Base-by-base conservation (phyloP, 64 coral and sea anemone genomes). In the Porites lutea region DNA sequence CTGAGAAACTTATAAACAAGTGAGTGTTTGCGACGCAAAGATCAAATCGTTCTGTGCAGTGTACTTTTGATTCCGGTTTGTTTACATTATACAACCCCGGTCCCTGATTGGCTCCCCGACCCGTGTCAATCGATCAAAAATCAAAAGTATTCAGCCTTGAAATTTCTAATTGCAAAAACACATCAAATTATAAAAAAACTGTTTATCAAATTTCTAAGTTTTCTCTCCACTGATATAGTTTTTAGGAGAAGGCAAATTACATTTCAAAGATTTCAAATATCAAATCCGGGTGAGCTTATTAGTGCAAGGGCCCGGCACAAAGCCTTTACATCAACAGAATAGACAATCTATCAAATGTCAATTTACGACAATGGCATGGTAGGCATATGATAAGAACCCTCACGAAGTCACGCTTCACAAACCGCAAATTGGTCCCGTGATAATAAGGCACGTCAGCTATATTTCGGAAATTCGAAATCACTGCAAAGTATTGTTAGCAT, bases 321-420 rank as follows among this genome's bases (percentile, higher is more conserved):
- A 19, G 59, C 60, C 3, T 7, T 46, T 2, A 82, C 63, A 55
- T 13, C 61, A 44, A 44, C 13, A 22, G 52, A 79, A 62, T 7
- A 57, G 54, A 55, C 15, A 19, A 84, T 69, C 7, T 68, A n/a
- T 67, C 62, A 84, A 51, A 44, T 84, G 81, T 84, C 81, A 69
- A 84, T 18, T 44, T 7, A 67, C 65, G 7, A 84, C 81, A 84
- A 84, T 52, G 7, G 62, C 10, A 52, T 18, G 45, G 19, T 20
- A 47, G 69, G 62, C 63, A 48, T 19, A 48, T 51, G 46, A 11
- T 68, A 18, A 6, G 48, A 5, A 66, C 7, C 10, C 43, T 82
- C 57, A 22, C 19, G 16, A 68, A 81, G 8, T 15, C 22, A 52
- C 10, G 5, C 53, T 7, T 11, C 53, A 48, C 81, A 19, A 47